Percentiles rank a stretch among this genome's conserved stretches.
Conservation (phyloP, 2,797 vertebrate species). For the Semaprochilodus insignis region DNA sequence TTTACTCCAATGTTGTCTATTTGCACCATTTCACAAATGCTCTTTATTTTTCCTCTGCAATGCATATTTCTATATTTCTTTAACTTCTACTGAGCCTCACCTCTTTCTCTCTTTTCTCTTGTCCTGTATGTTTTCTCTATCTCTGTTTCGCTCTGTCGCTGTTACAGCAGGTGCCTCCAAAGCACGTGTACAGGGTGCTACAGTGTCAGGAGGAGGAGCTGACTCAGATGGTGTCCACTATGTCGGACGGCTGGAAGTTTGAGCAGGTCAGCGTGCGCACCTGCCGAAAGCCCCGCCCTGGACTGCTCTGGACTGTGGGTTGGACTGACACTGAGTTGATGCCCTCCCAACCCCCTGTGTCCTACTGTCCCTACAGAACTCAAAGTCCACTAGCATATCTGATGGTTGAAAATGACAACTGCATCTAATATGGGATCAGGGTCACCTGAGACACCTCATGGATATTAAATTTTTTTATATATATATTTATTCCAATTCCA, state of each 20-base stretch:
- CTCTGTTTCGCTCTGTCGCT: slow-evolving; percentile 6
- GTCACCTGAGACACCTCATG: background rate
- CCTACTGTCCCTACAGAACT: slow-evolving; percentile 58
- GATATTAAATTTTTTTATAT: too few species aligned
- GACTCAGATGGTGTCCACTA: slow-evolving; percentile 99
- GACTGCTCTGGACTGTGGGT: slow-evolving; percentile 88
- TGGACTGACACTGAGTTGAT: slow-evolving; percentile 82
- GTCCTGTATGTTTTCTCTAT: slow-evolving; percentile 9
- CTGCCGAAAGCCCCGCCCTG: slow-evolving; percentile 84
- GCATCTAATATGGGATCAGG: slow-evolving; percentile 11
- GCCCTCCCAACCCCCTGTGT: slow-evolving; percentile 59
- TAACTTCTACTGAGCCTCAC: background rate
- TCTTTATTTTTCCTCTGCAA: background rate
- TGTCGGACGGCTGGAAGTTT: slow-evolving; percentile 99
- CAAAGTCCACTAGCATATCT: slow-evolving; percentile 57
- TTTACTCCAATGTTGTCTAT: background rate
- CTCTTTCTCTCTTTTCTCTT: slow-evolving; percentile 23
- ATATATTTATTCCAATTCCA: too few species aligned
- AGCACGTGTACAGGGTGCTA: slow-evolving; percentile 88
- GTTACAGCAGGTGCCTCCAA: slow-evolving; percentile 88
- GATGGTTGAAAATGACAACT: slow-evolving; percentile 22
- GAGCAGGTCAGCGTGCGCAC: slow-evolving; percentile 93
- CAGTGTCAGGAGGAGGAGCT: slow-evolving; percentile 97
- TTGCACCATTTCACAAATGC: background rate
- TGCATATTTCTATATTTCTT: background rate